These are phyloP conservation scores for Hemicentrotus pulcherrimus DNA, from an alignment of 35 echinoderm and acorn worm species.

Conservation along the genomic window DNA sequence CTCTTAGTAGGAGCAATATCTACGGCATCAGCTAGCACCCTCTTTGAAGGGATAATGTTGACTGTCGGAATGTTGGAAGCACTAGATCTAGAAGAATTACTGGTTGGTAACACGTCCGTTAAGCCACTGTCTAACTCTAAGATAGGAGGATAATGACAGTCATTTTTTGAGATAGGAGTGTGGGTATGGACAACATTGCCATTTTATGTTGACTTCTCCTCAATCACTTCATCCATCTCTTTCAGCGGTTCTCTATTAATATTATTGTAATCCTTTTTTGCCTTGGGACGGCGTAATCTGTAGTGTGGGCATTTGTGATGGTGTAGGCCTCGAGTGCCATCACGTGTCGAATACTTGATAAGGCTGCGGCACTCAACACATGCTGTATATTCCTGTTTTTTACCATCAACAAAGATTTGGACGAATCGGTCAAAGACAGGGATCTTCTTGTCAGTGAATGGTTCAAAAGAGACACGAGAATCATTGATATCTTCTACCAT, in stretches of 20 bases:
- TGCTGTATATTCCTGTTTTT: conserved; percentile 20
- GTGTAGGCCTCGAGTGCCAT: conserved; percentile 32
- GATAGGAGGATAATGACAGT: not conserved
- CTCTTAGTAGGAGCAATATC: not conserved
- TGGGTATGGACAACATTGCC: not conserved
- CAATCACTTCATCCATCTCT: not conserved
- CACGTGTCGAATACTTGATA: conserved; percentile 27
- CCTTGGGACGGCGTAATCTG: not conserved
- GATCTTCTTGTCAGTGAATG: conserved; percentile 25
- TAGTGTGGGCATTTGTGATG: conserved; percentile 8
- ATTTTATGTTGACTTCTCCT: not conserved
- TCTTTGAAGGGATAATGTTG: not conserved
- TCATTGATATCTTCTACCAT: conserved; percentile 34
- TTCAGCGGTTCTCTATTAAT: not conserved
- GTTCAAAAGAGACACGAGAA: conserved; percentile 26
- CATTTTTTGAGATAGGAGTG: not conserved
- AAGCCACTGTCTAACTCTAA: not conserved
- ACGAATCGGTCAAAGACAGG: conserved; percentile 30
- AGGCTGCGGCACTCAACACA: conserved; percentile 29
- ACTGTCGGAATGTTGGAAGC: conserved; percentile 13
- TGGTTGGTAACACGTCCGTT: not conserved
- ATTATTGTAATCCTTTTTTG: not conserved
- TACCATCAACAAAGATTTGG: conserved; percentile 26
- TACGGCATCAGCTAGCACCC: not conserved
- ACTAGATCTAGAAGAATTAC: not conserved